Evolutionary conservation across 2,113 vertebrate species (phyloP).

Genomic region (Falco punctatus): DNA sequence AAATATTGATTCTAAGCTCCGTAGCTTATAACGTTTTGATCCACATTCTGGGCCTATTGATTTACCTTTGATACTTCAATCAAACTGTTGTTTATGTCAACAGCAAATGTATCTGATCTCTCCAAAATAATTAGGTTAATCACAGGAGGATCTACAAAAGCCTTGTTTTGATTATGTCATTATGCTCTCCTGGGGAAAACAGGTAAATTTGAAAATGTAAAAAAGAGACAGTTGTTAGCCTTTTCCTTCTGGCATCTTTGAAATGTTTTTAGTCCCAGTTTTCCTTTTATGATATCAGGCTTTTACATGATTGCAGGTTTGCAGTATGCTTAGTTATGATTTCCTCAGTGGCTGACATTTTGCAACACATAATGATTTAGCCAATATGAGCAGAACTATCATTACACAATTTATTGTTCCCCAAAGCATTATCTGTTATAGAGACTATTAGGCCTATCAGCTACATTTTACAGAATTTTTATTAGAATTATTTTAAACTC

Average conservation of each 20-base stretch:
- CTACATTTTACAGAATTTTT: conserved; percentile 36
- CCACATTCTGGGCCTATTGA: conserved; percentile 42
- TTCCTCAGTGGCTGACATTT: conserved; percentile 54
- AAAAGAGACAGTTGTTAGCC: conserved; percentile 31
- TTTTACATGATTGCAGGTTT: conserved; percentile 6
- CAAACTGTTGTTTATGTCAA: conserved; percentile 36
- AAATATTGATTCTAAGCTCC: conserved; percentile 64
- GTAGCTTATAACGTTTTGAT: conserved; percentile 57
- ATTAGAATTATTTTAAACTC: conserved; percentile 51
- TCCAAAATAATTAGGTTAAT: conserved; percentile 54
- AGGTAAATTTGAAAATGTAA: conserved; percentile 31
- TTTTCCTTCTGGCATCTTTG: conserved; percentile 35
- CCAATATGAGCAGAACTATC: conserved; percentile 45
- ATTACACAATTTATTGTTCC: conserved; percentile 56
- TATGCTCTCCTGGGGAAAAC: conserved; percentile 17
- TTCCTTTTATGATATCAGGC: conserved; percentile 6
- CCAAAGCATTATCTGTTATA: conserved; percentile 45
- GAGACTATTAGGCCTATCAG: conserved; percentile 15
- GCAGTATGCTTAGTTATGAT: background rate
- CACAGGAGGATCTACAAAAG: conserved; percentile 32
- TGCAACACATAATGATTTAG: conserved; percentile 51
- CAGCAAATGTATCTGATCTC: conserved; percentile 19
- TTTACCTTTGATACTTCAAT: conserved; percentile 58
- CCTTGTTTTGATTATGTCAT: conserved; percentile 38
- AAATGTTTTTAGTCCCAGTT: conserved; percentile 19